These are phyloP conservation scores for Chaetops frenatus DNA, from an alignment of 2,113 vertebrate species.

Conservation along the genomic window DNA sequence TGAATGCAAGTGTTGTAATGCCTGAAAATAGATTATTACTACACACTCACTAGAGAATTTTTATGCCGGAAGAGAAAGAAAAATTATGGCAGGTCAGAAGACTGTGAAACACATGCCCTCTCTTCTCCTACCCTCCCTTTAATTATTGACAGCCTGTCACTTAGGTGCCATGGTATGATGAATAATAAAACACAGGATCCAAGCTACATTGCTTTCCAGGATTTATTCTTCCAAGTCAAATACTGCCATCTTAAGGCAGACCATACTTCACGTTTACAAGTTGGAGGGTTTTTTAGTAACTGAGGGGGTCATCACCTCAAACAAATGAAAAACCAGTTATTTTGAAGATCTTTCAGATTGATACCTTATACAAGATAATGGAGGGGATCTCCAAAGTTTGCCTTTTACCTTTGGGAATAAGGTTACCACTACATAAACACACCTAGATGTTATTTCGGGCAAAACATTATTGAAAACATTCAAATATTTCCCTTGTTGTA, in stretches of 20 bases:
- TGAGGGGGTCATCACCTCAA: neutral
- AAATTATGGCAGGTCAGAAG: slow-evolving; percentile 43
- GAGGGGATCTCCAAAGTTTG: neutral
- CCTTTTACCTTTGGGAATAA: neutral
- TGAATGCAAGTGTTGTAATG: neutral
- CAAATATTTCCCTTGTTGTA: neutral
- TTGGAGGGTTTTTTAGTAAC: neutral
- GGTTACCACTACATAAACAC: neutral
- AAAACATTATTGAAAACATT: neutral
- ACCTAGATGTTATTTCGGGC: neutral
- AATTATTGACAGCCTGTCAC: slow-evolving; percentile 23
- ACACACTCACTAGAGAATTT: neutral
- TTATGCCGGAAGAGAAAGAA: slow-evolving; percentile 21
- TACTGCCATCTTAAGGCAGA: slow-evolving; percentile 61
- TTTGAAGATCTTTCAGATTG: neutral
- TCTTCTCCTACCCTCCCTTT: neutral
- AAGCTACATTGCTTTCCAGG: neutral
- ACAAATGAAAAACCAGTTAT: neutral
- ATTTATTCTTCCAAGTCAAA: slow-evolving; percentile 13
- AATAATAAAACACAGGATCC: slow-evolving; percentile 6
- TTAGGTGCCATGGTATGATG: neutral
- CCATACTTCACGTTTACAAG: neutral
- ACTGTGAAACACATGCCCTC: slow-evolving; percentile 14
- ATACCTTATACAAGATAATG: neutral
- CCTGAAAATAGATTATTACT: neutral